Percentiles rank a stretch among this genome's conserved stretches.
These are phyloP conservation scores for Dicycla oo DNA, from an alignment of 2,888 invertebrate genomes.

Conservation along the genomic window DNA sequence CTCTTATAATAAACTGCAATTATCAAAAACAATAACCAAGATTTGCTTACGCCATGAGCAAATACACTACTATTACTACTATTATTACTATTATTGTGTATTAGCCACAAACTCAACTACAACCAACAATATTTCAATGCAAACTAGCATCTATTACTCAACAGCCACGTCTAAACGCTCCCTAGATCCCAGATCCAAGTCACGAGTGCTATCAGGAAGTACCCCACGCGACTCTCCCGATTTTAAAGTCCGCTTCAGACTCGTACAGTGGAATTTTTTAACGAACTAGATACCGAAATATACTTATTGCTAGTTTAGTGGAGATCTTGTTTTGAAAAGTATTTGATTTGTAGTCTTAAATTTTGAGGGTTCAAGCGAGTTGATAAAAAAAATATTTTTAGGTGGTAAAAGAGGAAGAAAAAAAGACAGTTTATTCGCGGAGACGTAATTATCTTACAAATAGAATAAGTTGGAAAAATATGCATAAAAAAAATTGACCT, in stretches of 20 bases:
- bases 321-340: too few relatives aligned
- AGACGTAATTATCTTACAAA: too few relatives aligned
- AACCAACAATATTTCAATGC: background rate
- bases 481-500: too few relatives aligned
- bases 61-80: too few relatives aligned
- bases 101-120: background rate
- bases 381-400: too few relatives aligned
- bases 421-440: too few relatives aligned
- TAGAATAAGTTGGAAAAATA: too few relatives aligned
- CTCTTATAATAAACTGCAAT: background rate
- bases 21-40: background rate
- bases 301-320: background rate
- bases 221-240: conserved; percentile 62
- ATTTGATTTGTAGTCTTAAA: too few relatives aligned
- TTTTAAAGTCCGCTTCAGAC: conserved; percentile 69
- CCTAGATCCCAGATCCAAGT: conserved; percentile 68
- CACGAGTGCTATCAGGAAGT: conserved; percentile 73
- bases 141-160: conserved; percentile 26
- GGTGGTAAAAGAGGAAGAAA: too few relatives aligned
- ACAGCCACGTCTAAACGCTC: conserved; percentile 48
- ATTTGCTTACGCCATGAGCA: too few relatives aligned
- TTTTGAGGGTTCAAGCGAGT: too few relatives aligned
- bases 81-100: background rate
- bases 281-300: conserved; percentile 58
- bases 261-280: conserved; percentile 65